A percentile compares a stretch with the other conserved stretches of the same genome.
Evolutionary conservation across 2,113 vertebrate genomes (phyloP).

Genomic region (Dicrurus megarhynchus): DNA sequence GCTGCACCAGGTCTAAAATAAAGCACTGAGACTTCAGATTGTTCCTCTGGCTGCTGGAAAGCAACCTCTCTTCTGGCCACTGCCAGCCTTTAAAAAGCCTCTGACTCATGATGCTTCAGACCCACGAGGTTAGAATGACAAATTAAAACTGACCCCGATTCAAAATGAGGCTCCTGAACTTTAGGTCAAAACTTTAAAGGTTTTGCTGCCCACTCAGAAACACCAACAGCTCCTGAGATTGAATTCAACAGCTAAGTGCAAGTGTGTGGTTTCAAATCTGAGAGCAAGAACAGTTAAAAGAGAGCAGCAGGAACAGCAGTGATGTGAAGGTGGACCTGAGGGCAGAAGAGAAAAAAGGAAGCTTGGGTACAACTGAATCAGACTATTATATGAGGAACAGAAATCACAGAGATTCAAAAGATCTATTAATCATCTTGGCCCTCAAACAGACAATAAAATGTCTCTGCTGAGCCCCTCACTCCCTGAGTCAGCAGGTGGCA

Average conservation of each 20-base stretch:
- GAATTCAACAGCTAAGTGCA: background rate
- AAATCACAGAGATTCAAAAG: background rate
- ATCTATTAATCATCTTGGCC: background rate
- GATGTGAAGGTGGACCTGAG: background rate
- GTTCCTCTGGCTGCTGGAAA: background rate
- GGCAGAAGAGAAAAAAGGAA: background rate
- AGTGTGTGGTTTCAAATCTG: background rate
- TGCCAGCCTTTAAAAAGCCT: background rate
- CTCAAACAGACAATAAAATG: background rate
- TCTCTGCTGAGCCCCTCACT: background rate
- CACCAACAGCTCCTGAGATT: background rate
- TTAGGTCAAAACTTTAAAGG: background rate
- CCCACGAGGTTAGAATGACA: background rate
- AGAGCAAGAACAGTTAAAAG: background rate
- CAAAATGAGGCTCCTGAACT: background rate
- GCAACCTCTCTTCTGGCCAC: background rate
- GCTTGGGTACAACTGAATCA: background rate
- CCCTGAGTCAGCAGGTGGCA: background rate
- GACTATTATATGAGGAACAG: background rate
- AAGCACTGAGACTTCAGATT: background rate
- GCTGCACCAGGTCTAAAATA: background rate
- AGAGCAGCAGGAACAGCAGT: background rate
- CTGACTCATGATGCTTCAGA: slow-evolving; percentile 31
- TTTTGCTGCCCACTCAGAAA: background rate
- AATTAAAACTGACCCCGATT: background rate